These are phyloP conservation scores for Brachionus sp. DNA, from an alignment of 1,140 invertebrate genomes.

Conservation along the genomic window DNA sequence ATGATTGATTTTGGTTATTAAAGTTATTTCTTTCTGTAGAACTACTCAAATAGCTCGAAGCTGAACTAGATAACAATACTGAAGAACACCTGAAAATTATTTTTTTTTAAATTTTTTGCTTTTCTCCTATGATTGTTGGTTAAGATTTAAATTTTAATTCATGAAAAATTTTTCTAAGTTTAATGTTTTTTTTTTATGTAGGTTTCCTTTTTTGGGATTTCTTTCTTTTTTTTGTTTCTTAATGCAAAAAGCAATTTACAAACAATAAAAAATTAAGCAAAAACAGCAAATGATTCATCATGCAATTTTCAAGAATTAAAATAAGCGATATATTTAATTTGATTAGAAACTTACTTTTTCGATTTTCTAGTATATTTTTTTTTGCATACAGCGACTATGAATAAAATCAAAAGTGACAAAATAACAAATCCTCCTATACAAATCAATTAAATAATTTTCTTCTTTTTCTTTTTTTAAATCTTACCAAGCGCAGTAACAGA, in stretches of 20 bases:
- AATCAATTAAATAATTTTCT: background rate
- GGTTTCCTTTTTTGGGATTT: background rate
- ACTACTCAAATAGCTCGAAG: background rate
- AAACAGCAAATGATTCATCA: background rate
- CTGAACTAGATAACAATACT: background rate
- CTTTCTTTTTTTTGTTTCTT: background rate
- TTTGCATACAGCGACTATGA: background rate
- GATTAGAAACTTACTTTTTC: background rate
- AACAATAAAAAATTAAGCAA: background rate
- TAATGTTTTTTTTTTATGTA: background rate
- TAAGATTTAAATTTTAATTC: slow-evolving; percentile 2
- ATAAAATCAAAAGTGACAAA: background rate
- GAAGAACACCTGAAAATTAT: background rate
- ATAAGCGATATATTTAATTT: background rate
- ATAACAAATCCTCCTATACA: slow-evolving; percentile 16
- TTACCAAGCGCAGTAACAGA: background rate
- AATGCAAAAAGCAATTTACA: background rate
- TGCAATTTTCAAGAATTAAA: slow-evolving; percentile 35
- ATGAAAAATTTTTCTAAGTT: background rate
- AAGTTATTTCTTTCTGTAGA: background rate
- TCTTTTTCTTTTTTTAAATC: background rate
- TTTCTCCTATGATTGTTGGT: background rate
- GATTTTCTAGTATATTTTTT: background rate
- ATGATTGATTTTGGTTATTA: background rate
- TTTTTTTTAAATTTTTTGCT: background rate